A percentile compares a stretch with the other conserved stretches of the same genome.
These are phyloP conservation scores for Gorsachius goisagi DNA, from an alignment of 2,113 vertebrate species.

Conservation along the genomic window DNA sequence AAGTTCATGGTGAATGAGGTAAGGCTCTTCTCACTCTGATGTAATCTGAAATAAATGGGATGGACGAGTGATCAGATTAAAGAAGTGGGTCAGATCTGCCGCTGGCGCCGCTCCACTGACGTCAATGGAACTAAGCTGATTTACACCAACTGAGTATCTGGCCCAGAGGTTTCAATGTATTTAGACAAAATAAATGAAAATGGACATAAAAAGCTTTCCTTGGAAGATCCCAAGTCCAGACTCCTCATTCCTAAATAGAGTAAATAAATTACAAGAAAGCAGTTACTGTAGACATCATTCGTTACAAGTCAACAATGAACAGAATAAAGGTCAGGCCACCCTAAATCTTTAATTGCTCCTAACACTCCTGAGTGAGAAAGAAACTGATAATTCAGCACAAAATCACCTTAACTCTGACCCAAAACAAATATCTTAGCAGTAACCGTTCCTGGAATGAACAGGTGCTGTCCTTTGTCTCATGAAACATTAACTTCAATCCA, in stretches of 20 bases:
- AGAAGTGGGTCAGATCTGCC: slow-evolving; percentile 52
- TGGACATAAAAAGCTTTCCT: background rate
- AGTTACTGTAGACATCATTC: background rate
- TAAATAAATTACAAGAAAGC: slow-evolving; percentile 21
- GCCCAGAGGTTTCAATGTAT: background rate
- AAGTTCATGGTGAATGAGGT: slow-evolving; percentile 26
- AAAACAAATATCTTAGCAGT: slow-evolving; percentile 17
- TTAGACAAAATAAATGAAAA: slow-evolving; percentile 43
- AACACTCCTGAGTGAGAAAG: background rate
- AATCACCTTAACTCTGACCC: slow-evolving; percentile 9
- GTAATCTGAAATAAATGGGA: slow-evolving; percentile 56
- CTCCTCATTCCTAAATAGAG: background rate
- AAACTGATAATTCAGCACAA: slow-evolving; percentile 35
- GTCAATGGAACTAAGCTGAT: slow-evolving; percentile 60
- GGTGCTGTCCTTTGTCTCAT: background rate
- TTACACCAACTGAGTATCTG: slow-evolving; percentile 45
- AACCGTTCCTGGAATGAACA: background rate
- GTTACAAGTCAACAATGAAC: background rate
- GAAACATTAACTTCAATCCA: slow-evolving; percentile 37
- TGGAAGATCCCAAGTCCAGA: slow-evolving; percentile 1
- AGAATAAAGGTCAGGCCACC: slow-evolving; percentile 19
- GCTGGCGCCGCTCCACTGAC: slow-evolving; percentile 24
- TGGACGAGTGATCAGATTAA: slow-evolving; percentile 64
- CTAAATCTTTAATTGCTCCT: slow-evolving; percentile 16
- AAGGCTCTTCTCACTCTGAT: slow-evolving; percentile 32